Conservation (phyloP, 2,888 invertebrate genomes). For the Poecilus cupreus region DNA sequence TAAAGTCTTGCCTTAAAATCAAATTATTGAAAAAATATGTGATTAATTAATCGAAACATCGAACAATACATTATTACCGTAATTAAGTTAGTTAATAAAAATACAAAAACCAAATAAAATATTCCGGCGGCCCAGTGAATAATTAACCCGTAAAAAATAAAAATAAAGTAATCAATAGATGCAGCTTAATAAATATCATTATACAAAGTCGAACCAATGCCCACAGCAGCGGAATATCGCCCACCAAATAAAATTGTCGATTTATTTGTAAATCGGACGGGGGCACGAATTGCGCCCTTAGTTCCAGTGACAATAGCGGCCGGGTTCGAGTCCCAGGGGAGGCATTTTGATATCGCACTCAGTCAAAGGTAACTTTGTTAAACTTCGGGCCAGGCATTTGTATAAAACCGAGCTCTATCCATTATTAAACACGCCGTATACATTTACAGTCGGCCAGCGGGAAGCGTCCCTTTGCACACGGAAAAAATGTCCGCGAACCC, state of each 20-base stretch:
- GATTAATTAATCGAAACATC: constrained; percentile 34
- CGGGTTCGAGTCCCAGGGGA: not conserved
- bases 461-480: not conserved
- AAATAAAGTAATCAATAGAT: constrained; percentile 35
- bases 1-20: not conserved
- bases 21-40: constrained; percentile 28
- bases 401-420: constrained; percentile 64
- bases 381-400: constrained; percentile 65
- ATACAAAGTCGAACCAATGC: constrained; percentile 18
- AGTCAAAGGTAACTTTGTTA: constrained; percentile 65
- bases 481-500: not conserved
- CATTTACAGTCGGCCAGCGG: constrained; percentile 41
- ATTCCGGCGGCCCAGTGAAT: not conserved
- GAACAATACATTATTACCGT: not conserved
- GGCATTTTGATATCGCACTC: constrained; percentile 63
- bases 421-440: constrained; percentile 62
- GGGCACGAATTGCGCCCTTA: constrained; percentile 32
- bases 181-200: constrained; percentile 37
- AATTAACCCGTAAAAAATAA: constrained; percentile 24
- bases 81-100: constrained; percentile 36
- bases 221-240: constrained; percentile 24
- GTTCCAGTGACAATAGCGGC: constrained; percentile 45
- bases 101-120: constrained; percentile 32
- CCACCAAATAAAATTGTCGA: constrained; percentile 53
- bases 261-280: constrained; percentile 56